phyloP scores from a whole-genome alignment of 2,797 vertebrate species.

The Sandelia bainsii region DNA sequence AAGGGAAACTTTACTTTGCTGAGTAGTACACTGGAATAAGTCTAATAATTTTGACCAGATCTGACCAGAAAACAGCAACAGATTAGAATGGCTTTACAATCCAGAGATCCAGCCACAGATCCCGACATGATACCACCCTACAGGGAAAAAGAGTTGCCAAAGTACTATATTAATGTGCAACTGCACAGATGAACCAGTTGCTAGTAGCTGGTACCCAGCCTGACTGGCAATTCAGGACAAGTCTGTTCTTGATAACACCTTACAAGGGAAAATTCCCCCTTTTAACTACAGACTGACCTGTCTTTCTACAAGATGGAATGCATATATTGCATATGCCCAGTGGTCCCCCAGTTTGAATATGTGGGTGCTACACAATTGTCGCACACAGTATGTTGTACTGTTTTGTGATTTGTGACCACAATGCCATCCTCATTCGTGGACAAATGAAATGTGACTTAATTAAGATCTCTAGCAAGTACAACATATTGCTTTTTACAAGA shows the following conservation, averaged over 20 bases:
- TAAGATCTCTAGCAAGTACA: no score
- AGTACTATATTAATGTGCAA: background rate
- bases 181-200: background rate
- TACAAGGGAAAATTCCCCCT: background rate
- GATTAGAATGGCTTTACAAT: no score
- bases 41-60: no score
- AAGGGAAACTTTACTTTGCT: conserved; percentile 16
- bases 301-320: background rate
- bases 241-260: background rate
- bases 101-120: background rate
- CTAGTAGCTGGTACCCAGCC: background rate
- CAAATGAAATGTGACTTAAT: no score
- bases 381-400: no score
- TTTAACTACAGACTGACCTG: background rate
- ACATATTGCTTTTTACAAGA: no score
- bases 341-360: background rate
- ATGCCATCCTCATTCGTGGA: no score
- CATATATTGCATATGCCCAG: background rate
- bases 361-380: background rate
- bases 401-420: no score
- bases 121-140: background rate
- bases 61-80: background rate
- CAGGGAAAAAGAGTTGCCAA: background rate
- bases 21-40: conserved; percentile 1
- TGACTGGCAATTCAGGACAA: background rate